These are phyloP conservation scores for Drosophila rhopaloa DNA, from an alignment of 1,140 invertebrate genomes.

Conservation along the genomic window DNA sequence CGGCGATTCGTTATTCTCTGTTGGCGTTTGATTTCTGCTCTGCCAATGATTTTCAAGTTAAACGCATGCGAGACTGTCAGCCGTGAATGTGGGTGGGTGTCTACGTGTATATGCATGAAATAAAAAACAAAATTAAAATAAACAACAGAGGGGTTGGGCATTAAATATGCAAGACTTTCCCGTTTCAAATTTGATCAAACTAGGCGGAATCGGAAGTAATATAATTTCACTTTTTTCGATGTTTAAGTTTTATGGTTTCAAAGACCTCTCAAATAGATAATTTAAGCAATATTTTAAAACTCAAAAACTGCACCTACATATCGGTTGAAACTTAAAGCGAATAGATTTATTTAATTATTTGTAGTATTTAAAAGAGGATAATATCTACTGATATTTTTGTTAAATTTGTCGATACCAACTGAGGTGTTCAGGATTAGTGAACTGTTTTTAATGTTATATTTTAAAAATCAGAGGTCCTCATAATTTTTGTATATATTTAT, in stretches of 20 bases:
- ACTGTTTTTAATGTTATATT: no score
- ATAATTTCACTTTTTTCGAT: conserved; percentile 6
- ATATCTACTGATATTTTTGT: no score
- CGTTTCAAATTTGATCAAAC: conserved; percentile 19
- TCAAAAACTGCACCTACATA: no score
- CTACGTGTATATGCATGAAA: conserved; percentile 13
- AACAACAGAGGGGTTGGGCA: conserved; percentile 29
- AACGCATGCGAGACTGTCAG: conserved; percentile 35
- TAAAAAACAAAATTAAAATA: conserved; percentile 33
- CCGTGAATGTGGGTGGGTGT: conserved; percentile 7
- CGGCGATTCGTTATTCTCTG: conserved; percentile 8
- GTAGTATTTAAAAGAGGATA: no score
- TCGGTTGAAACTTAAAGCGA: no score
- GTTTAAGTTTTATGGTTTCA: background rate
- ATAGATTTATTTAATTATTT: no score
- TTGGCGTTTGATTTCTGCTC: conserved; percentile 22
- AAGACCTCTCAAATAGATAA: background rate
- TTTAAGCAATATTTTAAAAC: background rate
- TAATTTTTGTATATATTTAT: no score
- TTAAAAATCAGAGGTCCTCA: no score
- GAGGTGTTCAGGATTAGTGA: no score
- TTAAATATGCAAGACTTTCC: conserved; percentile 15
- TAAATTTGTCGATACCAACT: no score
- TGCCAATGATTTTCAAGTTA: conserved; percentile 19
- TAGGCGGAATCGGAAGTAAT: conserved; percentile 43